Conservation (phyloP, 2,888 invertebrate species). For the Sesia apiformis region DNA sequence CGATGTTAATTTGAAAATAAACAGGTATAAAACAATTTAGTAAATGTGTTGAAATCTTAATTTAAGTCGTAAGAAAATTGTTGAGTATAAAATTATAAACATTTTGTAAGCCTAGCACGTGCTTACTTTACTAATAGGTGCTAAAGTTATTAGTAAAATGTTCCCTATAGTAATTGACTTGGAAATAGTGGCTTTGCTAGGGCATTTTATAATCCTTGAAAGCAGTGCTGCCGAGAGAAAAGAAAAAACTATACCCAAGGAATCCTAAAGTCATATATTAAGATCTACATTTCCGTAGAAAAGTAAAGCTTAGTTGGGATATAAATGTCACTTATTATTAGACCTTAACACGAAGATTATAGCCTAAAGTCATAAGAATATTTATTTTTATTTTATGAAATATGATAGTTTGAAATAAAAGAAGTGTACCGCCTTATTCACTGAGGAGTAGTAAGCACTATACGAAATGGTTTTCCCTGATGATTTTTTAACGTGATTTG, state of each 20-base stretch:
- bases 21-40: constrained; percentile 9
- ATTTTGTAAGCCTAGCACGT: constrained; percentile 60
- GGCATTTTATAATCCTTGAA: constrained; percentile 1
- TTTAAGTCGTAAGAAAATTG: constrained; percentile 61
- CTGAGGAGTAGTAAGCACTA: constrained; percentile 15
- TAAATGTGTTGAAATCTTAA: constrained; percentile 37
- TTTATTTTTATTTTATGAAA: constrained; percentile 26
- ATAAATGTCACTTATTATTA: constrained; percentile 45
- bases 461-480: not conserved
- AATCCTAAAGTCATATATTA: constrained; percentile 28
- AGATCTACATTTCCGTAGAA: constrained; percentile 52
- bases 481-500: not conserved
- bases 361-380: constrained; percentile 71
- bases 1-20: constrained; percentile 5
- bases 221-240: constrained; percentile 27
- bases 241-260: not conserved
- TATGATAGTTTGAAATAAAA: not conserved
- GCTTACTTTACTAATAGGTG: constrained; percentile 68
- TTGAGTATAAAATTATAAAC: constrained; percentile 73
- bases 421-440: constrained; percentile 25
- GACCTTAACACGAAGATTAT: constrained; percentile 56
- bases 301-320: constrained; percentile 67
- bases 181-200: constrained; percentile 54
- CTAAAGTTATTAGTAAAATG: constrained; percentile 78
- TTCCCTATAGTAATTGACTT: constrained; percentile 91